Evolutionary conservation across 2,113 vertebrate genomes (phyloP), one percentile per base, ranked within the genome.

Genomic region (Echinops telfairi): DNA sequence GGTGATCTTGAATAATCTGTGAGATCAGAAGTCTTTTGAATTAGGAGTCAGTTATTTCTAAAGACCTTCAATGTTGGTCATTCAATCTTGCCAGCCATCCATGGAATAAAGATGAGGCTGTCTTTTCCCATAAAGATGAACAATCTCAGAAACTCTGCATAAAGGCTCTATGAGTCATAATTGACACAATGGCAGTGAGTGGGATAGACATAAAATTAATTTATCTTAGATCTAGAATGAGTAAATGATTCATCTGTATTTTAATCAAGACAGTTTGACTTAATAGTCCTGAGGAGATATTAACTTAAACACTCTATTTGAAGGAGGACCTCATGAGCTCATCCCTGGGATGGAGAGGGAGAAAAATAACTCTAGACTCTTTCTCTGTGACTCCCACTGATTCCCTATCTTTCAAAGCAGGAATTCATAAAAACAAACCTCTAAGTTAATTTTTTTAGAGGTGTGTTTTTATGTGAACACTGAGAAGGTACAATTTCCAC

Each of bases 11-110:
- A 64, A 16, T 77, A 27, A 86, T 40, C 19, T 89, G 0, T 77
- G 40, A 95, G 90, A 86, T 25, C 4, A 75, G 1, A 93, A 86
- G 9, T 73, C 40, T 89, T 89, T 25, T 89, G 12, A 94, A 95
- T 47, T 81, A 22, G 40, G 75, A 84, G 60, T 64, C 47, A 81
- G 23, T 57, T 93, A 40, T 6, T 17, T 91, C 70, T 64, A 38
- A 82, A 88, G 4, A 64, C 6, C 29, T 15, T 58, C 8, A 88
- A 82, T 53, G 2, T 62, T 25, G 23, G 60, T 12, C 23, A 25
- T 19, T 62, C 20, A 62, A 25, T 62, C 47, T 53, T 53, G 17
- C 23, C 60, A 62, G 47, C 47, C 47, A 53, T 14, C 47, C 47
- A 12, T 53, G 47, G 47, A 53, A 53, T 53, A 53, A 53, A 53